phyloP scores from a whole-genome alignment of 1,140 invertebrate species.

The Drosophila kepulauana region DNA sequence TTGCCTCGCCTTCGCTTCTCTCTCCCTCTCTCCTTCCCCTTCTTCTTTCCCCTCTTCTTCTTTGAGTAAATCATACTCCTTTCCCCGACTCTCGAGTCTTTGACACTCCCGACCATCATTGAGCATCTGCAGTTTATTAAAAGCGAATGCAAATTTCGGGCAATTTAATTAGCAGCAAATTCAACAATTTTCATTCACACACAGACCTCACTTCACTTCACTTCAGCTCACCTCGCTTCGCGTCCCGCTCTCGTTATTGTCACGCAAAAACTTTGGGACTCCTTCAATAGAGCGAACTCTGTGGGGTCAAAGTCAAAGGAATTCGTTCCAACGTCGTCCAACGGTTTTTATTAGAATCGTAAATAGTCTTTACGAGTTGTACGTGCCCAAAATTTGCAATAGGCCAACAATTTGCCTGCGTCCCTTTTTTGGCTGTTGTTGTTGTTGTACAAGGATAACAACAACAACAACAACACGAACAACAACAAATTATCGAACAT shows the following conservation, averaged over 20 bases:
- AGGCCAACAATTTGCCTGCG: slow-evolving; percentile 65
- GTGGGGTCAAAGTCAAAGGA: slow-evolving; percentile 45
- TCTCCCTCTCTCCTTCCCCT: background rate
- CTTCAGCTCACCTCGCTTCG: background rate
- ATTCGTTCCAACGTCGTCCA: slow-evolving; percentile 30
- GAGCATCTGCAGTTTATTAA: slow-evolving; percentile 67
- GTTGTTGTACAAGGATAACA: background rate
- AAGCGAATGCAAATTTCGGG: slow-evolving; percentile 72
- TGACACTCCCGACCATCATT: background rate
- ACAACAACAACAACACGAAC: slow-evolving; percentile 16
- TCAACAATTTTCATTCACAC: slow-evolving; percentile 73
- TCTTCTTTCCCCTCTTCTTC: too few species aligned
- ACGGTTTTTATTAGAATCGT: slow-evolving; percentile 83
- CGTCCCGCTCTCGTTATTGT: slow-evolving; percentile 38
- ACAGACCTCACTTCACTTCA: slow-evolving; percentile 9
- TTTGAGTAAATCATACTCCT: too few species aligned
- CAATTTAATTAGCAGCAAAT: slow-evolving; percentile 83
- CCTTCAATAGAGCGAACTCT: background rate
- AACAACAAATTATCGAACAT: slow-evolving; percentile 75
- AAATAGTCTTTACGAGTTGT: slow-evolving; percentile 83
- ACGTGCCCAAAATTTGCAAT: slow-evolving; percentile 82
- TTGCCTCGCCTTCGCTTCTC: background rate
- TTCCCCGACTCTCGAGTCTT: too few species aligned
- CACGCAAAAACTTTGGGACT: slow-evolving; percentile 29
- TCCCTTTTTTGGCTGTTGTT: slow-evolving; percentile 9